These are phyloP conservation scores for Netelia fuscicornis DNA, from an alignment of 2,888 invertebrate species.

Conservation along the genomic window DNA sequence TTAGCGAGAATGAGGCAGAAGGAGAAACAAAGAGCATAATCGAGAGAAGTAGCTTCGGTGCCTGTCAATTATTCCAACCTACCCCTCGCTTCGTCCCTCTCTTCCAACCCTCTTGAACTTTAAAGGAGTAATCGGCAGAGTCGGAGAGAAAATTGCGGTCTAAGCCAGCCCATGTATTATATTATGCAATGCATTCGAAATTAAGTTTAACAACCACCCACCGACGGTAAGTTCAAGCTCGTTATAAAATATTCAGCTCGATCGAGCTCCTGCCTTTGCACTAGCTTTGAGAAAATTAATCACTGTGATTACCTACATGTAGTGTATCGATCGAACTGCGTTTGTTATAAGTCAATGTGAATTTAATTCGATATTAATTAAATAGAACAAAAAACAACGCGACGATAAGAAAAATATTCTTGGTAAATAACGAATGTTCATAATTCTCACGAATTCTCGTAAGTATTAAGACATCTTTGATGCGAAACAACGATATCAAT, in stretches of 20 bases:
- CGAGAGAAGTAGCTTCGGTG: background rate
- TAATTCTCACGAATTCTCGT: too few relatives aligned
- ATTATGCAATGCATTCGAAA: conserved; percentile 76
- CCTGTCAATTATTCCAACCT: conserved; percentile 22
- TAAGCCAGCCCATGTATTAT: conserved; percentile 70
- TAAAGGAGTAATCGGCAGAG: conserved; percentile 9
- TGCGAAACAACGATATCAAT: too few relatives aligned
- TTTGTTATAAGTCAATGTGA: background rate
- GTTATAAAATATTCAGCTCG: conserved; percentile 77
- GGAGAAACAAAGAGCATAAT: background rate
- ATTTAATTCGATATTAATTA: background rate
- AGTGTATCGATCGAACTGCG: background rate
- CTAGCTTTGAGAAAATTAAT: conserved; percentile 74
- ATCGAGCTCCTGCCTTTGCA: conserved; percentile 56
- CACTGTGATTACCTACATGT: conserved; percentile 60
- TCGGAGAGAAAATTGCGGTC: conserved; percentile 59
- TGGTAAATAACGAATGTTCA: too few relatives aligned
- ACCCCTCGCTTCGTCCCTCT: background rate
- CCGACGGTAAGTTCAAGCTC: conserved; percentile 72
- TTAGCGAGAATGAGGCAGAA: background rate
- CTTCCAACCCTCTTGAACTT: background rate
- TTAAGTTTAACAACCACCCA: conserved; percentile 75
- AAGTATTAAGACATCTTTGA: too few relatives aligned
- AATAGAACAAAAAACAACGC: background rate
- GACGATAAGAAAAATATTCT: background rate